phyloP scores from a whole-genome alignment of 2,113 vertebrate genomes.

The Chloropsis hardwickii region DNA sequence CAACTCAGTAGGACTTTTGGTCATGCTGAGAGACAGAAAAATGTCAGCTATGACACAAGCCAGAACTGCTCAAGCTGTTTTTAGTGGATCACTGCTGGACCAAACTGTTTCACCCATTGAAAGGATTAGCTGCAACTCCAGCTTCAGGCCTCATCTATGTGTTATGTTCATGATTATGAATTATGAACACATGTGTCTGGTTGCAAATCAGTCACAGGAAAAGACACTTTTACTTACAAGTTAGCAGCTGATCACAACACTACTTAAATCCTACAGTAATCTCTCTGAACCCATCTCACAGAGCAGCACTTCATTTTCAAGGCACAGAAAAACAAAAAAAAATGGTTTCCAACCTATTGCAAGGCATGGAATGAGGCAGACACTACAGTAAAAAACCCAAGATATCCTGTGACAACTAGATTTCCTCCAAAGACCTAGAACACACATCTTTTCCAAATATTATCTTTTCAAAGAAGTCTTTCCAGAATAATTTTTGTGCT shows the following conservation, averaged over 20 bases:
- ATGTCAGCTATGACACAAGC: background rate
- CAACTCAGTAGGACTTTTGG: background rate
- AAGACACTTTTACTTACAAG: background rate
- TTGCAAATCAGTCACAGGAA: background rate
- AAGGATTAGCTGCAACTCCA: background rate
- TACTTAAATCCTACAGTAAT: background rate
- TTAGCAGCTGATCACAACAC: background rate
- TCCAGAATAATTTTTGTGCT: background rate
- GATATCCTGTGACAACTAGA: background rate
- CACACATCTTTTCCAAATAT: background rate
- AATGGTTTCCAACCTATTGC: background rate
- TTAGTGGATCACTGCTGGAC: background rate
- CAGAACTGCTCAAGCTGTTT: background rate
- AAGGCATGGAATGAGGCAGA: background rate
- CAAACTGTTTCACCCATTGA: background rate
- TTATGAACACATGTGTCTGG: background rate
- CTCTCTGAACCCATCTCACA: background rate
- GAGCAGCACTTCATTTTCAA: background rate
- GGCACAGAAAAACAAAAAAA: background rate
- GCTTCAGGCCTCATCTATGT: background rate
- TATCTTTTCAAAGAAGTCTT: background rate
- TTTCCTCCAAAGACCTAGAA: background rate
- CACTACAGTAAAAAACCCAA: background rate
- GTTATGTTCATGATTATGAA: background rate
- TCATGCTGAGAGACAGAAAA: background rate